phyloP scores from a whole-genome alignment of 2,888 invertebrate genomes.

The Aplocera efformata region DNA sequence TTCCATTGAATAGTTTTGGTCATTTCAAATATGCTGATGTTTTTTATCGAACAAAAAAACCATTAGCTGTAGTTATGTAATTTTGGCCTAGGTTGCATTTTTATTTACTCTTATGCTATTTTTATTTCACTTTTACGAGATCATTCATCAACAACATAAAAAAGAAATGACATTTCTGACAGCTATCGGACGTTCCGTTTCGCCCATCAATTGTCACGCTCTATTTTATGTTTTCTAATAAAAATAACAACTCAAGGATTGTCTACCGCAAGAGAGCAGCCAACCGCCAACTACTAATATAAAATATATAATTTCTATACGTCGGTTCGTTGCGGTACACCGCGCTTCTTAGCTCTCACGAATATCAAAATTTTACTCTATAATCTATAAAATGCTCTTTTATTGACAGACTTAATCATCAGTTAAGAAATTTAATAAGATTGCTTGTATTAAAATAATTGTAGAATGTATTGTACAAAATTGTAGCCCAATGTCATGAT shows the following conservation, averaged over 20 bases:
- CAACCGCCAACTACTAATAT: slow-evolving; percentile 11
- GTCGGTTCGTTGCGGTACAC: slow-evolving; percentile 31
- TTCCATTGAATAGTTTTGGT: slow-evolving; percentile 1
- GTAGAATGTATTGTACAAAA: no score
- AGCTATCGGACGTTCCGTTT: slow-evolving; percentile 15
- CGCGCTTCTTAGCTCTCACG: slow-evolving; percentile 39
- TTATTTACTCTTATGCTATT: no score
- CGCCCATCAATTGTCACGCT: slow-evolving; percentile 19
- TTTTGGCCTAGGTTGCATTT: no score
- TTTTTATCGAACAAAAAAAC: no score
- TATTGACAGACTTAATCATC: not conserved
- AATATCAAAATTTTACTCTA: slow-evolving; percentile 37
- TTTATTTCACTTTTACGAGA: no score
- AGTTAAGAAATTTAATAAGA: no score
- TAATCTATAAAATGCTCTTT: slow-evolving; percentile 26
- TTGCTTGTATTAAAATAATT: no score
- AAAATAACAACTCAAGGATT: slow-evolving; percentile 7
- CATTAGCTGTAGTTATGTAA: no score
- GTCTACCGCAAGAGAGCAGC: slow-evolving; percentile 11
- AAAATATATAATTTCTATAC: slow-evolving; percentile 18
- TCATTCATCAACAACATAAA: no score
- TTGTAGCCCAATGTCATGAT: no score
- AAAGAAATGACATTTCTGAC: slow-evolving; percentile 4
- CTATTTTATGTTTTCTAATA: slow-evolving; percentile 16
- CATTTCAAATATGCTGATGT: no score